Conservation (phyloP, 2,113 vertebrate species). For the Hypanus sabinus region DNA sequence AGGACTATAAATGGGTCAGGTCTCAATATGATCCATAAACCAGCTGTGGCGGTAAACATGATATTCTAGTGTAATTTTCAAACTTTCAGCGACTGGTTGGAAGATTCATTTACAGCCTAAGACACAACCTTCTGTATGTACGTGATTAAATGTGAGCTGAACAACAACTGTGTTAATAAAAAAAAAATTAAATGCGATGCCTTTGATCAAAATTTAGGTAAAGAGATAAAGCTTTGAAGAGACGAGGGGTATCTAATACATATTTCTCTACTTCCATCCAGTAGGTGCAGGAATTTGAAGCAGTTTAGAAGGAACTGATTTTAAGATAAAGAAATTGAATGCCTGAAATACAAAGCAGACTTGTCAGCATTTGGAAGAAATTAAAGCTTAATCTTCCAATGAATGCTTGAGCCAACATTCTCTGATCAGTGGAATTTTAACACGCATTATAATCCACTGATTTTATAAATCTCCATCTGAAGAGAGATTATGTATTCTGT, state of each 20-base stretch:
- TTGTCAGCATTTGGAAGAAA: background rate
- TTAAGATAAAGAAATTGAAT: background rate
- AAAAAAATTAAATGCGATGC: no score
- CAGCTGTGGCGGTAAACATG: background rate
- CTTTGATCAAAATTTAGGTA: constrained; percentile 4
- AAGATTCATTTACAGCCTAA: background rate
- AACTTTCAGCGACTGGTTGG: background rate
- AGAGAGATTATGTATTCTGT: background rate
- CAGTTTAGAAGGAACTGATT: background rate
- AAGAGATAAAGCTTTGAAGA: background rate
- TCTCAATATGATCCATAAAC: background rate
- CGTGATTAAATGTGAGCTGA: background rate
- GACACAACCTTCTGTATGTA: background rate
- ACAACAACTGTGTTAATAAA: no score
- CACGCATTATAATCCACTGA: background rate
- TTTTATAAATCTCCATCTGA: background rate
- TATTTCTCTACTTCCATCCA: background rate
- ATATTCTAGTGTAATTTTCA: background rate
- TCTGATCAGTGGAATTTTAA: background rate
- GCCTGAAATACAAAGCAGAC: background rate
- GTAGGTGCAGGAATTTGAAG: background rate
- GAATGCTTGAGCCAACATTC: background rate
- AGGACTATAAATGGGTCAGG: background rate
- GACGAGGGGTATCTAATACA: background rate
- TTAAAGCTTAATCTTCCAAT: background rate